Base-by-base conservation (phyloP, 2,888 invertebrate genomes). In the Willowsia nigromaculata region DNA sequence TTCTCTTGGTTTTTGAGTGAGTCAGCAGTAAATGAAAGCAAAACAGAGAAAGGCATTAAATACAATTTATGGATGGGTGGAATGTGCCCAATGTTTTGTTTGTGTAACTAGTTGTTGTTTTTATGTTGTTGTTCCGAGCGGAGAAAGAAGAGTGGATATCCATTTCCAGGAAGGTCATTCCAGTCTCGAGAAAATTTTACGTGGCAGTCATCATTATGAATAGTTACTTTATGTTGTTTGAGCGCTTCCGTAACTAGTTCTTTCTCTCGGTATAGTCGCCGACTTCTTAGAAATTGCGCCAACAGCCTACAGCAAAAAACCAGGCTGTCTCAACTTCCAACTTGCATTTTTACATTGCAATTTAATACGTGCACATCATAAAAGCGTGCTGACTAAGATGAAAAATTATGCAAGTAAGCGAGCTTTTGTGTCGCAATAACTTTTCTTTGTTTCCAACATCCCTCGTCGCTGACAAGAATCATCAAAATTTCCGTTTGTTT, bases 181-280 rank as follows among this genome's bases (percentile, higher is more conserved):
- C 37, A 15, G 33, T 65, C 56, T 59, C 27, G 18, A 18, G 37
- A 82, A 47, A 68, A 62, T 50, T 37, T 81, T 59, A 59, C 40
- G 33, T 59, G 80, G n/a, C 80, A 59, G 37, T 76, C 80, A 22
- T 81, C 62, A 47, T 82, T 82, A 18, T 25, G 25, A 59, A 59
- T 13, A 33, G 37, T 40, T 22, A 43, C 15, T 59, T 43, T 65
- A n/a, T 50, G 25, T 22, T 50, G 0, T 11, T 47, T 47, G 13
- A 37, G 27, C 11, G 15, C 0, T 27, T 62, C 62, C 1, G 11
- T 56, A n/a, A 43, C 11, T 9, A 3, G 13, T 43, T 43, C 13
- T 9, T n/a, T 53, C n/a, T 53, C n/a, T 56, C 22, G 56, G 22
- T 25, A 11, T n/a, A 15, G 47, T 9, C 13, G 59, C 27, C 59